A percentile compares a stretch with the other conserved stretches of the same genome.
Conservation (phyloP, 1,140 invertebrate species). For the Marisa cornuarietis region DNA sequence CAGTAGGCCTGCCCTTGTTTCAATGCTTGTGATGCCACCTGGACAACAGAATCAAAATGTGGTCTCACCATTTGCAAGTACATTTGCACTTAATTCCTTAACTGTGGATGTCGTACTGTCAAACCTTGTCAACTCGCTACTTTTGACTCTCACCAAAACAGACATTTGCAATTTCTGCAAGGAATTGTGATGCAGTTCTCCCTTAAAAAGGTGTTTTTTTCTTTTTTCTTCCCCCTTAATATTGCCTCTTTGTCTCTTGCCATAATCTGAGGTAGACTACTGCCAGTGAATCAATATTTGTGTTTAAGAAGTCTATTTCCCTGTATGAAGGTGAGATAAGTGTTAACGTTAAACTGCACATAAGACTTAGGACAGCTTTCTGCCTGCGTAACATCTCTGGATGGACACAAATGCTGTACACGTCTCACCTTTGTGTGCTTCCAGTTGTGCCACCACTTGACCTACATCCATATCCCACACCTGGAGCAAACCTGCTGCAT, state of each 20-base stretch:
- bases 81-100: too few species aligned
- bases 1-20: slow-evolving; percentile 31
- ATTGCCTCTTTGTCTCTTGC: too few species aligned
- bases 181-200: too few species aligned
- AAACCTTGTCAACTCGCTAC: too few species aligned
- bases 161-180: too few species aligned
- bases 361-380: background rate
- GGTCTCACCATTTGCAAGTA: too few species aligned
- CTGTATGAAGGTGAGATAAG: background rate
- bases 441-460: slow-evolving; percentile 31
- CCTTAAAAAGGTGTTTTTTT: too few species aligned
- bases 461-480: slow-evolving; percentile 58
- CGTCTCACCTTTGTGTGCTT: slow-evolving; percentile 50
- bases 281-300: too few species aligned
- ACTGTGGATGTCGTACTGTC: too few species aligned
- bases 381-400: background rate
- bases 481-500: slow-evolving; percentile 38
- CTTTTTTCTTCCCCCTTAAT: too few species aligned
- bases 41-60: slow-evolving; percentile 3
- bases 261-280: too few species aligned
- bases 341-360: background rate
- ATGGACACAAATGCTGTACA: background rate
- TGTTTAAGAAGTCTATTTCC: background rate
- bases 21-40: slow-evolving; percentile 47
- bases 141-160: too few species aligned